These are phyloP conservation scores for Catostomus latipinnis DNA, from an alignment of 2,797 vertebrate genomes.

Conservation along the genomic window DNA sequence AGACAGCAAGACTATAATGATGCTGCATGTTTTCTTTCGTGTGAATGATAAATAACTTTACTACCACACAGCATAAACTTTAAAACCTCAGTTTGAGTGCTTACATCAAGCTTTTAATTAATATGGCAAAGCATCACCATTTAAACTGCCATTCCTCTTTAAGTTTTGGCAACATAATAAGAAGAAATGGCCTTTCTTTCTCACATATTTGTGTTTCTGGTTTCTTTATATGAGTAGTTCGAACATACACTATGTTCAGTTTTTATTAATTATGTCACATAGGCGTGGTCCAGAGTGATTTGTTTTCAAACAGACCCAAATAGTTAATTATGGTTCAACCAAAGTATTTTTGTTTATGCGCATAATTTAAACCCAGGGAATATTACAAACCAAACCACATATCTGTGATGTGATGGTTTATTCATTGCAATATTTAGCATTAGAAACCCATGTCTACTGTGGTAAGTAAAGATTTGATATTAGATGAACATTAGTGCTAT, in stretches of 20 bases:
- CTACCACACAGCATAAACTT: slow-evolving; percentile 13
- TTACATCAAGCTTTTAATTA: slow-evolving; percentile 49
- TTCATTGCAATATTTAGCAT: slow-evolving; percentile 9
- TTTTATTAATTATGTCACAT: slow-evolving; percentile 32
- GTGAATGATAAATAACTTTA: background rate
- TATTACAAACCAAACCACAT: slow-evolving; percentile 42
- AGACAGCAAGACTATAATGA: background rate
- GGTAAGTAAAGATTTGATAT: background rate
- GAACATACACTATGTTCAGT: background rate
- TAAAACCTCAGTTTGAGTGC: slow-evolving; percentile 31
- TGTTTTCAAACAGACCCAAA: slow-evolving; percentile 17
- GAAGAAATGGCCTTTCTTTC: slow-evolving; percentile 32
- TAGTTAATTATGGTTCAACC: slow-evolving; percentile 37
- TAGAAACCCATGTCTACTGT: background rate
- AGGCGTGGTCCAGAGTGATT: slow-evolving; percentile 26
- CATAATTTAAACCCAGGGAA: slow-evolving; percentile 19
- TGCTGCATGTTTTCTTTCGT: slow-evolving; percentile 5
- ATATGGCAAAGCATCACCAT: slow-evolving; percentile 23
- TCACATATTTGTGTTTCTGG: slow-evolving; percentile 41
- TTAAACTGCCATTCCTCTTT: slow-evolving; percentile 45
- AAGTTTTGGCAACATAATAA: slow-evolving; percentile 53
- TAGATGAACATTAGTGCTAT: slow-evolving; percentile 8
- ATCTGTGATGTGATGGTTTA: slow-evolving; percentile 31
- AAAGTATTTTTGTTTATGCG: slow-evolving; percentile 31
- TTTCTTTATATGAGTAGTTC: slow-evolving; percentile 28